Conservation (phyloP, 2,888 invertebrate genomes). For the Ganaspis brasiliensis region DNA sequence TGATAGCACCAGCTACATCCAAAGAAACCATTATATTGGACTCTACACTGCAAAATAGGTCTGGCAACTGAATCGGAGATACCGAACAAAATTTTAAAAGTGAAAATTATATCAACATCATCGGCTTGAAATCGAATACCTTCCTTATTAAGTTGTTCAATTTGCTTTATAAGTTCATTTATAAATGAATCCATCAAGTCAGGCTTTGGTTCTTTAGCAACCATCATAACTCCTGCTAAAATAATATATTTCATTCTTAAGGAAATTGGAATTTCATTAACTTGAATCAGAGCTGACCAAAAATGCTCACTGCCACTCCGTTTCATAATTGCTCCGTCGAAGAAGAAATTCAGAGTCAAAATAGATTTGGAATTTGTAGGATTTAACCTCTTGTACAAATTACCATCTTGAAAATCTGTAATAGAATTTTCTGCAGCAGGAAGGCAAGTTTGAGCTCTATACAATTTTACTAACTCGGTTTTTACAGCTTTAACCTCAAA, state of each 20-base stretch:
- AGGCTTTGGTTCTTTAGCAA: slow-evolving; percentile 42
- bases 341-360: slow-evolving; percentile 43
- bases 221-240: slow-evolving; percentile 38
- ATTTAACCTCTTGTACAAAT: slow-evolving; percentile 20
- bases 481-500: neutral
- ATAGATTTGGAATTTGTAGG: neutral
- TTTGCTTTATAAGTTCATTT: slow-evolving; percentile 38
- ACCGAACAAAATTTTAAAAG: neutral
- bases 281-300: slow-evolving; percentile 44
- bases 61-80: neutral
- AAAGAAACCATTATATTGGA: slow-evolving; percentile 7
- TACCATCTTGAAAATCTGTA: slow-evolving; percentile 19
- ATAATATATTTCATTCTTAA: slow-evolving; percentile 44
- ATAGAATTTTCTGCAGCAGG: neutral
- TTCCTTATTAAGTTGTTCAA: slow-evolving; percentile 35
- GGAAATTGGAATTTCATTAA: slow-evolving; percentile 44
- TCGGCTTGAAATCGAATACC: neutral
- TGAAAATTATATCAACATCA: neutral
- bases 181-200: slow-evolving; percentile 44
- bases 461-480: neutral
- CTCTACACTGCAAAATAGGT: neutral
- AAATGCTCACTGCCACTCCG: slow-evolving; percentile 32
- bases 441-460: neutral
- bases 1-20: slow-evolving; percentile 6
- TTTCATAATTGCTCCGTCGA: slow-evolving; percentile 49